Conservation (phyloP, 92 coral and sea anemone species). For the Montipora capitata region DNA sequence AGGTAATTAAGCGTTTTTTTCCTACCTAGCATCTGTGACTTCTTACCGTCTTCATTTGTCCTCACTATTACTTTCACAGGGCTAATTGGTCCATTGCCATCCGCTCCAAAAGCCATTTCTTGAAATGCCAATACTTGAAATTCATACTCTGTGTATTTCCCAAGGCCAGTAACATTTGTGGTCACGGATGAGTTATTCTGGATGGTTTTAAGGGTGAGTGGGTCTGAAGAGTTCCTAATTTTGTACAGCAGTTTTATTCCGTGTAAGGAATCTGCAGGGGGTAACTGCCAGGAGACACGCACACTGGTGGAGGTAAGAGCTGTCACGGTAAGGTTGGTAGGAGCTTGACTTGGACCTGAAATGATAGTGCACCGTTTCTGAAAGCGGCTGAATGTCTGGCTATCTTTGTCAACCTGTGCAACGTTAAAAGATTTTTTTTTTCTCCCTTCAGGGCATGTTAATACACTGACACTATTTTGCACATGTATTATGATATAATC, state of each 20-base stretch:
- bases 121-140: conserved; percentile 41
- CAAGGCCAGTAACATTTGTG: conserved; percentile 3
- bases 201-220: not conserved
- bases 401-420: too few species aligned
- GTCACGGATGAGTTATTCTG: not conserved
- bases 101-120: not conserved
- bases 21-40: too few species aligned
- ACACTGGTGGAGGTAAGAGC: not conserved
- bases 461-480: too few species aligned
- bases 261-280: conserved; percentile 9
- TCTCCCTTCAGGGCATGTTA: too few species aligned
- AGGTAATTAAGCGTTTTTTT: too few species aligned
- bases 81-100: conserved; percentile 33
- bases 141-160: conserved; percentile 3
- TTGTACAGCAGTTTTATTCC: conserved; percentile 10
- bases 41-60: not conserved
- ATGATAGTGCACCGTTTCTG: too few species aligned
- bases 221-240: not conserved
- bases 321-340: not conserved
- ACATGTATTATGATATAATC: too few species aligned
- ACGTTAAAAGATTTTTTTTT: too few species aligned
- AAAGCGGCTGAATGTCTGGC: too few species aligned
- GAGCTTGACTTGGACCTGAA: conserved; percentile 28
- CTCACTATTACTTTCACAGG: not conserved
- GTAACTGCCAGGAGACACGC: conserved; percentile 1